Base-by-base conservation (phyloP, 2,113 vertebrate species). In the Ciconia maguari region DNA sequence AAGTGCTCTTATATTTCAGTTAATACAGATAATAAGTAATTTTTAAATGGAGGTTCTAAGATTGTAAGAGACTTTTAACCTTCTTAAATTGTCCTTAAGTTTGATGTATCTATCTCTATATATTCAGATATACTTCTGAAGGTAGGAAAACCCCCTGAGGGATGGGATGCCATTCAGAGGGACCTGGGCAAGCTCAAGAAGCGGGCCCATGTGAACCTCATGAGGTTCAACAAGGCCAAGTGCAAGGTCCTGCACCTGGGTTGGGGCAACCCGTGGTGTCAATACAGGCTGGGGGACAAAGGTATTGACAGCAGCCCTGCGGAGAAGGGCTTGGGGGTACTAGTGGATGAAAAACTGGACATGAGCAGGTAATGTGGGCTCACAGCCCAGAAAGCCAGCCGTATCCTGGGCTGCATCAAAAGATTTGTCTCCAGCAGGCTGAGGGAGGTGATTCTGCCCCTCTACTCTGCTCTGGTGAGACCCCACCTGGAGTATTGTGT, bases 211-310 rank as follows among this genome's bases (percentile, higher is more conserved):
- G 11, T 38, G 34, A 49, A 66, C 7, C 2, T 75, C 21, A 13
- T 30, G 32, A 16, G 32, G 12, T 75, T 55, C 15, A 60, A 34
- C 5, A 62, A 62, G 14, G 38, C 17, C 46, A 70, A 38, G 10
- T 22, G 38, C 17, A 54, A 32, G 11, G 17, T 25, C 7, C 13
- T 61, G 21, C 14, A 54, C 8, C 5, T 49, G 10, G 2, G 10
- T 20, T 2, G 2, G 7, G 7, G 20, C 8, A 69, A 26, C 3
- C 30, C 13, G 8, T 2, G 1, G 12, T 30, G 49, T 36, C 26
- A 77, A 9, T 11, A 22, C 10, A 29, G 34, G 5, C 32, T 48
- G 51, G n/a, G 30, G 21, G 58, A 36, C 36, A 34, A 60, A 34
- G 11, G 4, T 16, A 25, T 74, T 55, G 51, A 32, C 6, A 74